Conservation (phyloP, 2,113 vertebrate species). For the Ursus arctos region DNA sequence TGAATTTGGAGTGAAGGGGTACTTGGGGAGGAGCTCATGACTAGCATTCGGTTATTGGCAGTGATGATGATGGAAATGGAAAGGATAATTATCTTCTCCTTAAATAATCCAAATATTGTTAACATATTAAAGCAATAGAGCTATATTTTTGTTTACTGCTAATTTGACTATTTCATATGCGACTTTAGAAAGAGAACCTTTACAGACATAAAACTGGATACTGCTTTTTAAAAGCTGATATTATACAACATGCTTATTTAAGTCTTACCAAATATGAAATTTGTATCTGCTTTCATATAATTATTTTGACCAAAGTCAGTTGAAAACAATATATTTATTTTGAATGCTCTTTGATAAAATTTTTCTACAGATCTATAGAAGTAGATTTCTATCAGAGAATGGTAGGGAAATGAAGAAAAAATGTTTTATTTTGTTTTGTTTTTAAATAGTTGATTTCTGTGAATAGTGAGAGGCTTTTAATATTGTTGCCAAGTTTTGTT, state of each 20-base stretch:
- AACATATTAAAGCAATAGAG: background rate
- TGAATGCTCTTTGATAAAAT: background rate
- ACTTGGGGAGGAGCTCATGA: background rate
- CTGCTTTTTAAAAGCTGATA: background rate
- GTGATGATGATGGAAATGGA: background rate
- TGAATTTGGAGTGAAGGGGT: background rate
- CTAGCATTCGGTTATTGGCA: background rate
- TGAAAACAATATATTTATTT: background rate
- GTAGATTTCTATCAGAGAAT: background rate
- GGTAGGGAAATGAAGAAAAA: background rate
- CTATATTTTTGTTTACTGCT: background rate
- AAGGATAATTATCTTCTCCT: background rate
- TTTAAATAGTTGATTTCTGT: background rate
- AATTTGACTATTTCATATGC: background rate
- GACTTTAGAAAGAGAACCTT: background rate
- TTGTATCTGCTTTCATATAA: background rate
- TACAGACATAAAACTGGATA: background rate
- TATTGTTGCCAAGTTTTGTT: background rate
- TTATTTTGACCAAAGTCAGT: conserved; percentile 23
- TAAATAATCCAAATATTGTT: conserved; percentile 11
- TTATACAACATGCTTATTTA: background rate
- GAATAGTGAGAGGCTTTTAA: background rate
- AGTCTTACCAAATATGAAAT: background rate
- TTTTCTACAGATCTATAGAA: background rate
- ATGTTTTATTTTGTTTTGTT: background rate